A percentile compares a stretch with the other conserved stretches of the same genome.
Evolutionary conservation across 2,888 invertebrate species (phyloP).

Genomic region (Athetis lepigone): DNA sequence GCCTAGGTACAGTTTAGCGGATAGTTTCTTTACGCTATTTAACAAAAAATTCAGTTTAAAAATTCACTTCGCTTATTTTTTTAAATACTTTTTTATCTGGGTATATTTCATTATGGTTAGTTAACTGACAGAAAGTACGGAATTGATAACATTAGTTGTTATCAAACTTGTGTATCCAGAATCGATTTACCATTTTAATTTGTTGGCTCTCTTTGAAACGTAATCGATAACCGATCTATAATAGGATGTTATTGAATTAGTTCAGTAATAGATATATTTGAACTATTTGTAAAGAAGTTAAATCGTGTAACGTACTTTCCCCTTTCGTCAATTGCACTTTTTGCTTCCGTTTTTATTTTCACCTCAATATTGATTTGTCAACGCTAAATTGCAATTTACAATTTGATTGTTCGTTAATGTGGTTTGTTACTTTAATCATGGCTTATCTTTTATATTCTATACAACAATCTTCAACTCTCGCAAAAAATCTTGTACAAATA

Average conservation of each 20-base stretch:
- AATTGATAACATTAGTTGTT: slow-evolving; percentile 51
- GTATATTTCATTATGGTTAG: slow-evolving; percentile 31
- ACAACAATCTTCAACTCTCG: slow-evolving; percentile 23
- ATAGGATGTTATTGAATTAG: slow-evolving; percentile 59
- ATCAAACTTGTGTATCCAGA: slow-evolving; percentile 47
- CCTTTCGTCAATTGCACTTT: slow-evolving; percentile 56
- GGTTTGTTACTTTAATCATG: slow-evolving; percentile 56
- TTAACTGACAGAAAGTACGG: slow-evolving; percentile 25
- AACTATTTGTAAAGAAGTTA: slow-evolving; percentile 62
- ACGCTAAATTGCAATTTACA: slow-evolving; percentile 65
- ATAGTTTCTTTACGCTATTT: slow-evolving; percentile 57
- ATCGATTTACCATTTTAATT: slow-evolving; percentile 54
- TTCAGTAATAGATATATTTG: slow-evolving; percentile 55
- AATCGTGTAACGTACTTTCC: slow-evolving; percentile 68
- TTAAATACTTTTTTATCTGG: slow-evolving; percentile 15
- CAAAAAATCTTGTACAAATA: slow-evolving; percentile 45
- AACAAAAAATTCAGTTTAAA: slow-evolving; percentile 49
- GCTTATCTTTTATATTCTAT: slow-evolving; percentile 35
- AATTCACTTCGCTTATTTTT: slow-evolving; percentile 49
- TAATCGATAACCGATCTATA: slow-evolving; percentile 60
- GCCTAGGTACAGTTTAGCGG: slow-evolving; percentile 61
- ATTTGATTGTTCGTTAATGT: slow-evolving; percentile 64
- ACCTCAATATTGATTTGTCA: slow-evolving; percentile 67
- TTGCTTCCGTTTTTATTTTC: slow-evolving; percentile 63
- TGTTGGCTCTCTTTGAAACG: slow-evolving; percentile 50